phyloP scores from a whole-genome alignment of 2,888 invertebrate species.

The Agrotis clavis region DNA sequence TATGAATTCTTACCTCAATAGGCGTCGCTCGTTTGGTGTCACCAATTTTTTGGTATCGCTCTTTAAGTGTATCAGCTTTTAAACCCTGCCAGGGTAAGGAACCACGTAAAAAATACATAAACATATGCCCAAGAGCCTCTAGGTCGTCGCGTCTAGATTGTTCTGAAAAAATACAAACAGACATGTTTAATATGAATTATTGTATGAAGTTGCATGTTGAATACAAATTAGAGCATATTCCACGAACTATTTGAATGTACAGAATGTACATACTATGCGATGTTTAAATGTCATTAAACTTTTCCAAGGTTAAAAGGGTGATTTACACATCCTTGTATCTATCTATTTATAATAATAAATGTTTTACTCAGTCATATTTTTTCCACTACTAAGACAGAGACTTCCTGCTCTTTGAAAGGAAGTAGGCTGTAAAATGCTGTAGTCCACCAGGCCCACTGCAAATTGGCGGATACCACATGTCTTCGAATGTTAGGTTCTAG shows the following conservation, averaged over 20 bases:
- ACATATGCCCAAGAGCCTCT: constrained; percentile 99
- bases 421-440: background rate
- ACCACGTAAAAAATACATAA: constrained; percentile 99
- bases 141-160: constrained; percentile 99
- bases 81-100: constrained; percentile 99
- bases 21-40: constrained; percentile 99
- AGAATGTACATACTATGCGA: constrained; percentile 42
- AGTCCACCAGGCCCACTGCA: background rate
- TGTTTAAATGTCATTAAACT: constrained; percentile 57
- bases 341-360: constrained; percentile 23
- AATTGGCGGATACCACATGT: background rate
- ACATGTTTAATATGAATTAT: constrained; percentile 49
- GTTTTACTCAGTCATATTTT: constrained; percentile 5
- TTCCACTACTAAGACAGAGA: background rate
- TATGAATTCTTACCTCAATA: constrained; percentile 94
- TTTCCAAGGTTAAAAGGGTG: constrained; percentile 53
- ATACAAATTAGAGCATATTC: constrained; percentile 60
- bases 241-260: constrained; percentile 54
- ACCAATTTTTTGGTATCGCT: constrained; percentile 99
- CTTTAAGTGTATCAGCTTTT: constrained; percentile 99
- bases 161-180: constrained; percentile 91
- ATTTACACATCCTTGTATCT: constrained; percentile 53
- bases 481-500: background rate
- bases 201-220: constrained; percentile 59
- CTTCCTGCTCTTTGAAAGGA: background rate